Base-by-base conservation (phyloP, 1,140 invertebrate species). In the Rhynchophorus ferrugineus region DNA sequence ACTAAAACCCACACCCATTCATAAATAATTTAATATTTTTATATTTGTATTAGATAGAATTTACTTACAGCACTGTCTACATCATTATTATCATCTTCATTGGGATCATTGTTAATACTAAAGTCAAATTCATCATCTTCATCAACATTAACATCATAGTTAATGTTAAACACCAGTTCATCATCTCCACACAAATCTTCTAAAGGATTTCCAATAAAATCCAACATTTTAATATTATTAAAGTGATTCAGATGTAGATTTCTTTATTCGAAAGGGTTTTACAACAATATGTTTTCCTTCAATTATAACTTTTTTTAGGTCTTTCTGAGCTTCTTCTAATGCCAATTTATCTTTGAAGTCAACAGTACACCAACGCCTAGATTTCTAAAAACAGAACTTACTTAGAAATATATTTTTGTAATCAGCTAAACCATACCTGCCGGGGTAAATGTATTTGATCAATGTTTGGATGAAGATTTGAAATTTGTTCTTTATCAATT, bases 351-450 rank as follows among this genome's bases (percentile, higher is more conserved):
- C 51, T 20, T 52, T 46, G 20, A 56, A 44, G 20, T 59, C 54
- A 18, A 59, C 33, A 14, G 21, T 56, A 36, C 57, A 59, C 57
- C 57, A 59, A 45, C 54, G 53, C 2, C 54, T 43, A 21, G 54
- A 52, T 49, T 59, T 59, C 57, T 59, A 18, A 38, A 48, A 52
- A 22, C 17, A 39, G 20, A 9, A 29, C 6, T n/a, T n/a, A n/a
- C n/a, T n/a, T n/a, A n/a, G n/a, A n/a, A n/a, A n/a, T n/a, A n/a
- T n/a, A n/a, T n/a, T n/a, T n/a, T n/a, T n/a, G n/a, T n/a, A n/a
- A n/a, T n/a, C n/a, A n/a, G n/a, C n/a, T n/a, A n/a, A n/a, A n/a
- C n/a, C n/a, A 35, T 39, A 57, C 56, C 56, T 57, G 56, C 38
- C 56, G n/a, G 19, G 56, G 56, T 36, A 57, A 21, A 36, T 13